Evolutionary conservation across 2,888 invertebrate genomes (phyloP).

Genomic region (Galeruca laticollis): DNA sequence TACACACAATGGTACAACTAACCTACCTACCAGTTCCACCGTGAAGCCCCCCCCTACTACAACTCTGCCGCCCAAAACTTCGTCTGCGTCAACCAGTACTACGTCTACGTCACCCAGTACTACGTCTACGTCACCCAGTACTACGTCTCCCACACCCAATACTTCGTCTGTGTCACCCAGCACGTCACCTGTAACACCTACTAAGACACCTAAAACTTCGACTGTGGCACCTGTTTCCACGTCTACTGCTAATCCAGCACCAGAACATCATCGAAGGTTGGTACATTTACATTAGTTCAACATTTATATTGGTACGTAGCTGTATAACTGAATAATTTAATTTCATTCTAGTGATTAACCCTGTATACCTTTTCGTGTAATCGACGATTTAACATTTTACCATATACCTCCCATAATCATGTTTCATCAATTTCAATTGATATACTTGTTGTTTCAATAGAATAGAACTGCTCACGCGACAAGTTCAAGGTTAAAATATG

Average conservation of each 20-base stretch:
- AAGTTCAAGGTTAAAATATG: slow-evolving; percentile 1
- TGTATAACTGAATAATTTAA: no score
- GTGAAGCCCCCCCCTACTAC: no score
- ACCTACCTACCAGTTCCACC: not conserved
- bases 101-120: slow-evolving; percentile 23
- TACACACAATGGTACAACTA: not conserved
- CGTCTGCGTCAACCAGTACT: not conserved
- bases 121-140: slow-evolving; percentile 44
- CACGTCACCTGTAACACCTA: slow-evolving; percentile 37
- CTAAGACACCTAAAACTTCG: slow-evolving; percentile 45
- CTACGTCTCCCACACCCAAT: slow-evolving; percentile 35
- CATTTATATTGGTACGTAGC: not conserved
- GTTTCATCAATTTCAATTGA: not conserved
- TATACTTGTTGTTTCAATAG: not conserved
- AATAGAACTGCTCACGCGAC: not conserved
- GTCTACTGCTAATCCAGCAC: slow-evolving; percentile 55
- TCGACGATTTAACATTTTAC: not conserved
- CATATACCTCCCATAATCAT: not conserved
- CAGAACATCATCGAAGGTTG: slow-evolving; percentile 59
- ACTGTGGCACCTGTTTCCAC: slow-evolving; percentile 37
- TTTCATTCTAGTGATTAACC: not conserved
- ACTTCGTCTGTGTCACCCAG: slow-evolving; percentile 45
- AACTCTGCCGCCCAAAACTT: not conserved
- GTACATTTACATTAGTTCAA: slow-evolving; percentile 9
- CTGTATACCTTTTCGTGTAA: not conserved